These are phyloP conservation scores for Autographa pulchrina DNA, from an alignment of 2,888 invertebrate species.

Conservation along the genomic window DNA sequence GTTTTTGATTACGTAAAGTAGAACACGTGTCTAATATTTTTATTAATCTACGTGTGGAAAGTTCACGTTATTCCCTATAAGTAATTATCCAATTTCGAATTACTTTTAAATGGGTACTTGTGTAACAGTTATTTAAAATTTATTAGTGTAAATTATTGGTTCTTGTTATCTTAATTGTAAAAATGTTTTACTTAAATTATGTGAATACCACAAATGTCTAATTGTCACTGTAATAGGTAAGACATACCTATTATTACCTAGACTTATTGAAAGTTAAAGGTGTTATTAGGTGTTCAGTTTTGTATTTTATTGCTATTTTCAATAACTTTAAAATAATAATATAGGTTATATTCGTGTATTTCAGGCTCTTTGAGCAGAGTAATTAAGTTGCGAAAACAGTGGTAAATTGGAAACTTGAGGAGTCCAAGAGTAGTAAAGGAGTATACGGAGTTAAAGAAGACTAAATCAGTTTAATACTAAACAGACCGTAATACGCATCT, in stretches of 20 bases:
- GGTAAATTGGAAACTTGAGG: neutral
- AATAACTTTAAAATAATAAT: neutral
- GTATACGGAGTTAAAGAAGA: conserved; percentile 16
- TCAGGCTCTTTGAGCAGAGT: neutral
- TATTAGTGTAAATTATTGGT: neutral
- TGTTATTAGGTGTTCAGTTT: neutral
- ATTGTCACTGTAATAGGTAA: neutral
- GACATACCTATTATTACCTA: neutral
- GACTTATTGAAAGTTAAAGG: no score
- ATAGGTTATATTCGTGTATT: neutral
- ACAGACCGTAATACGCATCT: conserved; percentile 3
- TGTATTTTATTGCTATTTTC: neutral
- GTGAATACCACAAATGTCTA: neutral
- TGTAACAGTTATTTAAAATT: no score
- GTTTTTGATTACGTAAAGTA: no score
- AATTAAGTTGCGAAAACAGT: neutral
- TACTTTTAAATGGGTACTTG: no score
- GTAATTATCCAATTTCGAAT: no score
- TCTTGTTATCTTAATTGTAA: neutral
- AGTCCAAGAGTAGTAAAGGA: neutral
- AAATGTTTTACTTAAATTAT: neutral
- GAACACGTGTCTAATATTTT: no score
- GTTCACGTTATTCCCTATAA: no score
- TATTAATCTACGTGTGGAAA: no score
- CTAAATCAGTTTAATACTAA: conserved; percentile 13